These are phyloP conservation scores for Leucophora obtusa DNA, from an alignment of 2,888 invertebrate species.

Conservation along the genomic window DNA sequence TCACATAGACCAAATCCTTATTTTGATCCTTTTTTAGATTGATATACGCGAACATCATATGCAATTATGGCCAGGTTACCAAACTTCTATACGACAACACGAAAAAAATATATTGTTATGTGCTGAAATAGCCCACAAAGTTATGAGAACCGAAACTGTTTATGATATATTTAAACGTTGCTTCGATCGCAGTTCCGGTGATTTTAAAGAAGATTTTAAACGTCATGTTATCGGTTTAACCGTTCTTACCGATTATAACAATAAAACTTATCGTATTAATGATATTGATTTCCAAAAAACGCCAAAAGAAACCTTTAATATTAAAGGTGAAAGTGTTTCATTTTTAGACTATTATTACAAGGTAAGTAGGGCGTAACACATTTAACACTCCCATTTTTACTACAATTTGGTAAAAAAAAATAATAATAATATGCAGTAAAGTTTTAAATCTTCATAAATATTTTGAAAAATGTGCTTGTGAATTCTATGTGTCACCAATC, in stretches of 20 bases:
- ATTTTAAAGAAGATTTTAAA: slow-evolving; percentile 81
- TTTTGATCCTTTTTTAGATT: slow-evolving; percentile 75
- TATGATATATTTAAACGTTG: slow-evolving; percentile 83
- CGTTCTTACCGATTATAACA: slow-evolving; percentile 89
- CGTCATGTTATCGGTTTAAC: slow-evolving; percentile 79
- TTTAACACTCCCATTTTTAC: no score
- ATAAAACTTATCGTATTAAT: slow-evolving; percentile 82
- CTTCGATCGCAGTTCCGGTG: slow-evolving; percentile 76
- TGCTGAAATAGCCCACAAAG: slow-evolving; percentile 90
- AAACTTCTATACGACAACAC: slow-evolving; percentile 90
- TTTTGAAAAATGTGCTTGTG: no score
- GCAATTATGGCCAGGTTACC: slow-evolving; percentile 91
- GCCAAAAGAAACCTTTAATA: slow-evolving; percentile 83
- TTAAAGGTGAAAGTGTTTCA: slow-evolving; percentile 81
- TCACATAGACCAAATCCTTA: background rate
- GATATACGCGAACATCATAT: slow-evolving; percentile 82
- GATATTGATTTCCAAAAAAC: slow-evolving; percentile 84
- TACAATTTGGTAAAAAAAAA: no score
- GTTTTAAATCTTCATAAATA: no score
- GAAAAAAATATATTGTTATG: slow-evolving; percentile 88
- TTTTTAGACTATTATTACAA: slow-evolving; percentile 84
- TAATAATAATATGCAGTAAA: no score
- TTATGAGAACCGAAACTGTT: slow-evolving; percentile 88
- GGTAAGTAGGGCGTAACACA: slow-evolving; percentile 75
- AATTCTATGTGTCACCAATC: no score